Evolutionary conservation across 2,888 invertebrate genomes (phyloP).

Genomic region (Sacculina carcini): DNA sequence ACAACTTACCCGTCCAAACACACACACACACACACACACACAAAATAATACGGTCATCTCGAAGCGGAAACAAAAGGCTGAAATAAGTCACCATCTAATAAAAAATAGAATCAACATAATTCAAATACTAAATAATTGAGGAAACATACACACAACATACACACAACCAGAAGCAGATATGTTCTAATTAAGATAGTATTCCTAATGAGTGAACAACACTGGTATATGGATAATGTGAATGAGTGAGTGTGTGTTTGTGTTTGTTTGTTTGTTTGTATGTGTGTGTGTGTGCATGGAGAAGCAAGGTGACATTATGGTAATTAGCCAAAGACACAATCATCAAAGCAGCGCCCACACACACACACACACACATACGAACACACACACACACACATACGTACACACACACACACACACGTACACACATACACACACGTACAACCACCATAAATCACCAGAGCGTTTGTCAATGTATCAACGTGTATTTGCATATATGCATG

Average conservation of each 20-base stretch:
- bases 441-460: neutral
- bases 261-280: neutral
- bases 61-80: too few relatives aligned
- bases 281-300: neutral
- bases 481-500: neutral
- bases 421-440: neutral
- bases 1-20: too few relatives aligned
- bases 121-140: too few relatives aligned
- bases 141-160: too few relatives aligned
- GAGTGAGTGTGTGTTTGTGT: neutral
- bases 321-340: neutral
- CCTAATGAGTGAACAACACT: neutral
- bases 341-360: too few relatives aligned
- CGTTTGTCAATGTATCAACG: neutral
- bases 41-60: too few relatives aligned
- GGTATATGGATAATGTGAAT: neutral
- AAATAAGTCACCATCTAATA: too few relatives aligned
- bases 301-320: neutral
- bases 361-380: constrained; percentile 2
- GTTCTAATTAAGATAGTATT: too few relatives aligned
- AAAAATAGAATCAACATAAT: too few relatives aligned
- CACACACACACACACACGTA: constrained; percentile 1
- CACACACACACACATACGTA: constrained; percentile 3
- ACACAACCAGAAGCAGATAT: too few relatives aligned
- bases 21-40: too few relatives aligned